These are phyloP conservation scores for Apodemus agrarius DNA, from an alignment of 2,797 vertebrate species.

Conservation along the genomic window DNA sequence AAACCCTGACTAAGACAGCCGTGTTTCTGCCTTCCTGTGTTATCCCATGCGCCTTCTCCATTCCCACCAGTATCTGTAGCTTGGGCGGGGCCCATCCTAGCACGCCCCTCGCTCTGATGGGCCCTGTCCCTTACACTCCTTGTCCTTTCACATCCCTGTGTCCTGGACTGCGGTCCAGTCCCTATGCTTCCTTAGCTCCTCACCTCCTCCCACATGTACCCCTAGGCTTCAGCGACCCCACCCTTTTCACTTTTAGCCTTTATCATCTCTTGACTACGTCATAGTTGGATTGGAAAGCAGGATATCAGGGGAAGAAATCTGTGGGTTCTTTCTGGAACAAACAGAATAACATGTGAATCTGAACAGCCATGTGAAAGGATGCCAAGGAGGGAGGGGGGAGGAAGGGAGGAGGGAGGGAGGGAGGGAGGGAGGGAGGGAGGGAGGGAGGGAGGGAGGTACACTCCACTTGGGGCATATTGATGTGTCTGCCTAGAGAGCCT, in stretches of 20 bases:
- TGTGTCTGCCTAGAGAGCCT: accelerated
- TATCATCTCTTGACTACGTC: background rate
- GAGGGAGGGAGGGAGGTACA: accelerated
- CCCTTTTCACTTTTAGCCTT: background rate
- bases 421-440: background rate
- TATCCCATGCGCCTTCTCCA: background rate
- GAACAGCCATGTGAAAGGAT: accelerated
- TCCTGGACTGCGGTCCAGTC: accelerated
- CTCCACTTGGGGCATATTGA: accelerated
- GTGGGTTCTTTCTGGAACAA: background rate
- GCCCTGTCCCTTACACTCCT: accelerated
- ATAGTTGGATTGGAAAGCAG: background rate
- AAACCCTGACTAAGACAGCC: background rate
- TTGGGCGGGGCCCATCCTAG: accelerated
- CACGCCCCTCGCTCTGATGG: accelerated
- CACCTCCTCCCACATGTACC: accelerated
- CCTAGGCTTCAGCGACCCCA: background rate
- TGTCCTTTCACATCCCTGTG: background rate
- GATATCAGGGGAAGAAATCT: background rate
- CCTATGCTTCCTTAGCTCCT: accelerated
- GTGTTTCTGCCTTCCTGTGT: background rate
- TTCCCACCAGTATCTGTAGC: background rate
- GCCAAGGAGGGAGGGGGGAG: accelerated
- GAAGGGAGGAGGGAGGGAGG: accelerated
- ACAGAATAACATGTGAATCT: background rate